Conservation (phyloP, 2,113 vertebrate genomes). For the Motacilla alba region DNA sequence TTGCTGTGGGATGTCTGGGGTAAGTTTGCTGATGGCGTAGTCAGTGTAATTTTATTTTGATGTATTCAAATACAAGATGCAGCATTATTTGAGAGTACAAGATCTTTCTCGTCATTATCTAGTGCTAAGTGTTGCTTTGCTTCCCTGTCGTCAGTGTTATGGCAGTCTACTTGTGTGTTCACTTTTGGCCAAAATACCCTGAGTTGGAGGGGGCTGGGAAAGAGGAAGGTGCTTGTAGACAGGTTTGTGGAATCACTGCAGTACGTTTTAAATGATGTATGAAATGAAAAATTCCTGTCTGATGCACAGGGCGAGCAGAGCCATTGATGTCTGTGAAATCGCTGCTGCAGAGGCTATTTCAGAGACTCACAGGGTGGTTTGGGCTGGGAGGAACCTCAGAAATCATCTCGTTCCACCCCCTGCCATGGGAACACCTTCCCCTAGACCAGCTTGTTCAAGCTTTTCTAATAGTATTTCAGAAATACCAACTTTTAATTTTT, state of each 20-base stretch:
- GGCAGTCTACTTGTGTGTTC: not conserved
- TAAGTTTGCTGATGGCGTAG: not conserved
- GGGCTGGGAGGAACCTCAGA: not conserved
- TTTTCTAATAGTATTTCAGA: conserved; percentile 54
- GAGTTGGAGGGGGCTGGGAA: not conserved
- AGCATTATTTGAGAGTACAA: not conserved
- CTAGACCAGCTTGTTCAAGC: not conserved
- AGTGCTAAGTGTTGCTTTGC: not conserved
- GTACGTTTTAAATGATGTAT: conserved; percentile 74
- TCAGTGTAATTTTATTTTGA: not conserved
- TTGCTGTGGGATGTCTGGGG: not conserved
- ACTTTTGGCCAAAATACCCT: not conserved
- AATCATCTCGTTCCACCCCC: not conserved
- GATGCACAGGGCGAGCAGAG: conserved; percentile 21
- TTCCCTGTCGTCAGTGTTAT: not conserved
- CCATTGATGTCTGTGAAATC: not conserved
- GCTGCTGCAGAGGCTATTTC: conserved; percentile 28
- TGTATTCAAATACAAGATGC: not conserved
- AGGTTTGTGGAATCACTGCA: conserved; percentile 64
- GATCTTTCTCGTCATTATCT: not conserved
- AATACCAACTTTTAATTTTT: conserved; percentile 12
- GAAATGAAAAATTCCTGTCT: conserved; percentile 72
- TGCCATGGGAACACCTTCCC: not conserved
- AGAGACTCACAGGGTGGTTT: not conserved
- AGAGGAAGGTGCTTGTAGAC: not conserved